Percentiles rank a stretch among this genome's conserved stretches.
Evolutionary conservation across 2,113 vertebrate species (phyloP).

Genomic region (Nesoenas mayeri): DNA sequence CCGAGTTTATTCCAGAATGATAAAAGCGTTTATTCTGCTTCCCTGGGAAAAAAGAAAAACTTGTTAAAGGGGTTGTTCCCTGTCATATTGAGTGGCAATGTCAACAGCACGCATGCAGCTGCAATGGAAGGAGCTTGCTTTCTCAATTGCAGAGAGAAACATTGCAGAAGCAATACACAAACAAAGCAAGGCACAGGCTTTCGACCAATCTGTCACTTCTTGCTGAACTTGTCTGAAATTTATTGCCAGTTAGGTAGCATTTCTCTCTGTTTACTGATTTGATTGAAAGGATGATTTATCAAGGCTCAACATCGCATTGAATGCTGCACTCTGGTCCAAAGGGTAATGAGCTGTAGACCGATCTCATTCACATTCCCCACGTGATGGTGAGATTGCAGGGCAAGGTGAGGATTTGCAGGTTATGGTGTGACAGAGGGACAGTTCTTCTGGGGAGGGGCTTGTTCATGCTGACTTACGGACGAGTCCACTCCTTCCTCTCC

Average conservation of each 20-base stretch:
- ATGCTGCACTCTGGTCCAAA: neutral
- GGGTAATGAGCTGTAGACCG: constrained; percentile 45
- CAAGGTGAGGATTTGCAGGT: neutral
- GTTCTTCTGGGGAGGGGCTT: neutral
- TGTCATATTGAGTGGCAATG: neutral
- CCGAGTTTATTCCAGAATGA: neutral
- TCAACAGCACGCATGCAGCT: fast-evolving
- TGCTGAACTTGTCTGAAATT: constrained; percentile 30
- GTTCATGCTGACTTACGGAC: neutral
- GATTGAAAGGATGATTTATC: constrained; percentile 45
- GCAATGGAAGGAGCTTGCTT: neutral
- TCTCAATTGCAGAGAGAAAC: neutral
- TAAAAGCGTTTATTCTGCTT: neutral
- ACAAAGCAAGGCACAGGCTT: neutral
- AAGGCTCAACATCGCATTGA: neutral
- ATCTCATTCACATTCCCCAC: constrained; percentile 2
- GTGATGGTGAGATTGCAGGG: neutral
- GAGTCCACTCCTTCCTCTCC: neutral
- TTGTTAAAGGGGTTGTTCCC: neutral
- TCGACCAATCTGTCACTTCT: constrained; percentile 17
- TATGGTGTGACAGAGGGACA: neutral
- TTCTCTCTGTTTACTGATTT: constrained; percentile 52
- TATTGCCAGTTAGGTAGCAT: constrained; percentile 31
- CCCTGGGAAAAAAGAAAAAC: neutral
- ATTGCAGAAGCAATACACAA: neutral